Percentiles rank a stretch among this genome's conserved stretches.
Evolutionary conservation across 2,797 vertebrate genomes (phyloP).

Genomic region (Cryptoprocta ferox): DNA sequence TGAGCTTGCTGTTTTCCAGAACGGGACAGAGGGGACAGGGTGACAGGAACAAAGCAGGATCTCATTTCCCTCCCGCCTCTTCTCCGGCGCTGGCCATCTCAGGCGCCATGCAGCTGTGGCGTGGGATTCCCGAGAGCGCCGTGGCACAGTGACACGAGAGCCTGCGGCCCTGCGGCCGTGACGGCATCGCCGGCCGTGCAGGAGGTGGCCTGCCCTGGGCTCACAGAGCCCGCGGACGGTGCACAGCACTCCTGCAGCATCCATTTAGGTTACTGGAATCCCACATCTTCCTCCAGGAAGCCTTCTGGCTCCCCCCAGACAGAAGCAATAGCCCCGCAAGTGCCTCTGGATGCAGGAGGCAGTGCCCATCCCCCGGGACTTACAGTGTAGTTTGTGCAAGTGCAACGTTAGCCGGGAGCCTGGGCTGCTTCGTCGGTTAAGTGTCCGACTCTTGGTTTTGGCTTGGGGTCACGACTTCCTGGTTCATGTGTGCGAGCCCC

Average conservation of each 20-base stretch:
- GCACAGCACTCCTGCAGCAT: rapidly evolving
- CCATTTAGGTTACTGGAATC: background rate
- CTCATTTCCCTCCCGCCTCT: background rate
- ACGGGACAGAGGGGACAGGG: background rate
- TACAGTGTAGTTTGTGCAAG: background rate
- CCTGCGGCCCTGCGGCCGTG: rapidly evolving
- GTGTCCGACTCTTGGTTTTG: too few species aligned
- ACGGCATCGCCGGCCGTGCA: rapidly evolving
- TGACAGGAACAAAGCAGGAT: background rate
- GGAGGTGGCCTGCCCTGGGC: background rate
- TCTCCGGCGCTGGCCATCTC: background rate
- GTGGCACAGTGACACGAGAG: background rate
- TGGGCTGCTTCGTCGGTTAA: too few species aligned
- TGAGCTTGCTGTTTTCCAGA: conserved; percentile 48
- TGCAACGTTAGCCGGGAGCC: too few species aligned
- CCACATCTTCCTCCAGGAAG: background rate
- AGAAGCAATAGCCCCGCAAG: background rate
- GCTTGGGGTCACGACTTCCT: too few species aligned
- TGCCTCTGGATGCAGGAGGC: background rate
- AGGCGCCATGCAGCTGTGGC: background rate
- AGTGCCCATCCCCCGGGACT: background rate
- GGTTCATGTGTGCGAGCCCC: too few species aligned
- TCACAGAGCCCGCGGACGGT: rapidly evolving
- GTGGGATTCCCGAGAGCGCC: background rate
- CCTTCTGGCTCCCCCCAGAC: background rate